Conservation (phyloP, 2,113 vertebrate species). For the Deroptyus accipitrinus region DNA sequence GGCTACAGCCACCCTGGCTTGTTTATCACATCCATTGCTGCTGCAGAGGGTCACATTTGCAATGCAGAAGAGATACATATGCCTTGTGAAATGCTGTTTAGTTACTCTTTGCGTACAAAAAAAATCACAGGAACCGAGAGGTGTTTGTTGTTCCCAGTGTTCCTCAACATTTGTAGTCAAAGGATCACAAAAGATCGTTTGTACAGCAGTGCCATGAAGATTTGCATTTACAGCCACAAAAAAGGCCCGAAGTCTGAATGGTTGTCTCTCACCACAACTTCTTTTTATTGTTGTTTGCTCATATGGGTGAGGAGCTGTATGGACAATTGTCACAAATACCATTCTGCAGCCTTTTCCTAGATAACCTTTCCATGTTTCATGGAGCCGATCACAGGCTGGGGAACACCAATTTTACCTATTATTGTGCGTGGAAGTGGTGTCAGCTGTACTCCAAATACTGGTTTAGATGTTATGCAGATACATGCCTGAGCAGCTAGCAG, state of each 20-base stretch:
- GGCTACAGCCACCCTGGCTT: neutral
- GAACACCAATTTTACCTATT: accelerated
- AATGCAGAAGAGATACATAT: neutral
- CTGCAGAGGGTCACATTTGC: neutral
- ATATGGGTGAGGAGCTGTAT: neutral
- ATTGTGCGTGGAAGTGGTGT: neutral
- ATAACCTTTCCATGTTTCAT: neutral
- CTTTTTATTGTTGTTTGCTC: neutral
- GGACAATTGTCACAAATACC: neutral
- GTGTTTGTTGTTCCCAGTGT: neutral
- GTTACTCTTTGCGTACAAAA: neutral
- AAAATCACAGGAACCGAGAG: neutral
- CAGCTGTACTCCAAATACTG: neutral
- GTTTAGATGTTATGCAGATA: neutral
- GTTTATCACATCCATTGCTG: neutral
- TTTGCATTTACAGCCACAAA: neutral
- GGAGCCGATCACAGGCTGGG: accelerated
- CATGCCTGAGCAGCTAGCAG: neutral
- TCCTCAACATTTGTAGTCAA: neutral
- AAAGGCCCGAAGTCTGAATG: neutral
- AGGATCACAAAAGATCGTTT: neutral
- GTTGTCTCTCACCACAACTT: neutral
- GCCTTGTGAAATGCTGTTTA: neutral
- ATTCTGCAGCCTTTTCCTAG: neutral
- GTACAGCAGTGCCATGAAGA: neutral